Conservation (phyloP, 2,888 invertebrate species). For the Anodontia alba region DNA sequence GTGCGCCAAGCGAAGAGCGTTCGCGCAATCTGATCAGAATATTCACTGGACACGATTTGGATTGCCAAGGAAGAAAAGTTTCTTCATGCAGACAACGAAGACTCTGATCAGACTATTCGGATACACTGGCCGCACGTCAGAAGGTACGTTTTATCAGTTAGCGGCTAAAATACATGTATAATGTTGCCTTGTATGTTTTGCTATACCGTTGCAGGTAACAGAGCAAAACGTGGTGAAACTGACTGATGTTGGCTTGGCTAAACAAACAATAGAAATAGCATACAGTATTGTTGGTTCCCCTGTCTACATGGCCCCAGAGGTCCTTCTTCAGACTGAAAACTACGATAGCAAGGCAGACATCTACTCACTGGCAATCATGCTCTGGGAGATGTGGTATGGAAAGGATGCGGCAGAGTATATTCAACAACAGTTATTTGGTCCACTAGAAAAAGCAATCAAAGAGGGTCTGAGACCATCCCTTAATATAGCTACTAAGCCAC, state of each 20-base stretch:
- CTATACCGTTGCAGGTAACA: no score
- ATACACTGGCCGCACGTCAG: no score
- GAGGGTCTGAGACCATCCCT: conserved; percentile 72
- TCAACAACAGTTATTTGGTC: conserved; percentile 58
- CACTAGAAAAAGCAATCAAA: conserved; percentile 68
- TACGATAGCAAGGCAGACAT: conserved; percentile 63
- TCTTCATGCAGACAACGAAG: no score
- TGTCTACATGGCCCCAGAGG: conserved; percentile 81
- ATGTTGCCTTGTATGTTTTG: no score
- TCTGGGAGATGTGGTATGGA: conserved; percentile 81
- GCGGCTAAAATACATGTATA: no score
- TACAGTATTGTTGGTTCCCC: conserved; percentile 74
- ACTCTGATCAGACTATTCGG: no score
- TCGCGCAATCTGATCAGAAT: no score
- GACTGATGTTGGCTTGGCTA: conserved; percentile 80
- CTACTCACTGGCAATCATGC: conserved; percentile 68
- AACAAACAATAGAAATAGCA: conserved; percentile 71
- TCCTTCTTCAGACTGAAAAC: conserved; percentile 68
- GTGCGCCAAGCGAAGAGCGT: no score
- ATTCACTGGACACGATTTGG: no score
- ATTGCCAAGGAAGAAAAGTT: no score
- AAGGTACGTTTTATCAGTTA: no score
- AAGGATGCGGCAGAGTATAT: conserved; percentile 73
- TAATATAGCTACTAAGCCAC: conserved; percentile 63
- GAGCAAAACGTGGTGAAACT: conserved; percentile 69